A percentile compares a stretch with the other conserved stretches of the same genome.
These are phyloP conservation scores for Bombus picipes DNA, from an alignment of 1,140 invertebrate genomes.

Conservation along the genomic window DNA sequence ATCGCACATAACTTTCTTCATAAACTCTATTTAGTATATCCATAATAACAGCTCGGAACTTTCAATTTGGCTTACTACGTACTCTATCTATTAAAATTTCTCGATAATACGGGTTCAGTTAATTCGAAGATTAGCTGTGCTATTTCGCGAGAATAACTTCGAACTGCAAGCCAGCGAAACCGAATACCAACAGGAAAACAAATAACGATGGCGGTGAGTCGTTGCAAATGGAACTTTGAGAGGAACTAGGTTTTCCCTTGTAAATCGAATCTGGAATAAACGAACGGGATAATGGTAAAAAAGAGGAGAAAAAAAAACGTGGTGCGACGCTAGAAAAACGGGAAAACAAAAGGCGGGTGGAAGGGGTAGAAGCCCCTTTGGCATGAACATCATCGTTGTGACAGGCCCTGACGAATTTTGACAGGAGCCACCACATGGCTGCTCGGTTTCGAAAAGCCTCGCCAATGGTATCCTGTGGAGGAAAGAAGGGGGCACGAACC, in stretches of 20 bases:
- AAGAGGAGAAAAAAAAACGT: conserved; percentile 3
- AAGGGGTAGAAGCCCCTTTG: conserved; percentile 39
- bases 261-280: neutral
- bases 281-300: neutral
- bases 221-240: neutral
- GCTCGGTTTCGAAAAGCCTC: conserved; percentile 27
- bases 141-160: neutral
- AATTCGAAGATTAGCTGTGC: neutral
- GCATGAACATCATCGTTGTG: conserved; percentile 60
- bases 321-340: conserved; percentile 8
- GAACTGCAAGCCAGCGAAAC: neutral
- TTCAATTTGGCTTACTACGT: no score
- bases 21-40: neutral
- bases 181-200: neutral
- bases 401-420: conserved; percentile 73
- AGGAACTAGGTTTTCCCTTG: neutral
- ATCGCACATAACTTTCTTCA: neutral
- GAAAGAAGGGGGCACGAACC: conserved; percentile 17
- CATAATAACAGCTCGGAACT: neutral
- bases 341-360: conserved; percentile 45
- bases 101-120: neutral
- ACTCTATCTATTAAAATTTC: neutral
- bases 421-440: conserved; percentile 54
- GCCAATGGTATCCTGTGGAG: neutral
- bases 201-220: no score